Evolutionary conservation across 2,797 vertebrate species (phyloP), one percentile per base, ranked within the genome.

Genomic region (Enteromius afrohamiltoni): DNA sequence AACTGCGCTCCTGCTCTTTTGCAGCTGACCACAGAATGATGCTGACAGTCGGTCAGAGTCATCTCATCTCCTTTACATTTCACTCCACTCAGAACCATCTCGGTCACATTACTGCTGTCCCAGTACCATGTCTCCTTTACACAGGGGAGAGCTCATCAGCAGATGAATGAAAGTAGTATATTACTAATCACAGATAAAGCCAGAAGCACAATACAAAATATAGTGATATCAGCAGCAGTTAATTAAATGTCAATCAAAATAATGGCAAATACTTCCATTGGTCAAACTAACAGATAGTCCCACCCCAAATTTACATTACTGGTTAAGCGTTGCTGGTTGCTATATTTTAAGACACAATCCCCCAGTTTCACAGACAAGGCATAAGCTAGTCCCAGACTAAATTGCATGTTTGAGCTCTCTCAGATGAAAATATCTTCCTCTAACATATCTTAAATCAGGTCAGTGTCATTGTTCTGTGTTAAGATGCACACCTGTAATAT

Each of bases 61-160:
- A 98, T 95, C 91, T 99, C 98, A 0, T 83, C 94, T 4, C 98
- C 98, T 0, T 88, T 89, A 21, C 98, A 99, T 88, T 93, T 98
- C 83, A 99, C 96, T 0, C 98, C 97, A 0, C 98, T 99, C 95
- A 98, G 89, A 77, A 97, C 94, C 96, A 99, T 96, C 86, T 97
- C 96, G 0, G 97, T 98, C 86, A 96, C 92, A 0, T 98, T 98
- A 85, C 96, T 97, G 85, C 95, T 94, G 0, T 99, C 98, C 98
- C 98, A 99, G 93, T 99, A 99, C 98, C 98, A 99, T 0, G 98
- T 99, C 93, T 99, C 98, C 98, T 99, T 93, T 80, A 90, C 45
- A 79, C 29, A 86, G 17, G 68, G 29, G 70, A 84, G 3, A 85
- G 13, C 42, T n/a, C 4, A 31, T 53, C 47, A 79, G 23, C 55